These are phyloP conservation scores for Chromis chromis DNA, from an alignment of 2,797 vertebrate genomes.

Conservation along the genomic window DNA sequence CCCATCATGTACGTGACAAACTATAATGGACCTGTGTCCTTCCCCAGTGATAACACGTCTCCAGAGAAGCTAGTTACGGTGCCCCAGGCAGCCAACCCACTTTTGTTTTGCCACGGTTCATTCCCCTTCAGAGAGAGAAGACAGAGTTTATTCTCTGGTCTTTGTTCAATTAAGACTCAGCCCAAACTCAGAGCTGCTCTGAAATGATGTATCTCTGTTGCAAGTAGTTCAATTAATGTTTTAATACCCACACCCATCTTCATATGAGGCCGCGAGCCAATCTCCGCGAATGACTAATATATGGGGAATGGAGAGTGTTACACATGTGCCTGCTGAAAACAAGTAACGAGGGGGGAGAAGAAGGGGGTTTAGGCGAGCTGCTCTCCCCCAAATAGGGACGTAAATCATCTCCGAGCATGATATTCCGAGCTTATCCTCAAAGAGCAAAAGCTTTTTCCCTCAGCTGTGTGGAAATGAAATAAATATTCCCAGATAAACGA, in stretches of 20 bases:
- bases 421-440: slow-evolving; percentile 68
- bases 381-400: slow-evolving; percentile 71
- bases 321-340: slow-evolving; percentile 65
- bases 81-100: slow-evolving; percentile 81
- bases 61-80: slow-evolving; percentile 76
- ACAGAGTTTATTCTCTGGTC: slow-evolving; percentile 86
- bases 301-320: slow-evolving; percentile 49
- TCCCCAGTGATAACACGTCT: slow-evolving; percentile 28
- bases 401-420: slow-evolving; percentile 77
- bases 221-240: slow-evolving; percentile 77
- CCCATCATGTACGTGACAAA: slow-evolving; percentile 42
- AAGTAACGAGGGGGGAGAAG: slow-evolving; percentile 37
- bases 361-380: slow-evolving; percentile 56
- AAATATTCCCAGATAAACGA: slow-evolving; percentile 77
- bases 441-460: slow-evolving; percentile 62
- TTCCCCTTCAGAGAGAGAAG: slow-evolving; percentile 81
- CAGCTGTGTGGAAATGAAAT: slow-evolving; percentile 71
- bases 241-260: slow-evolving; percentile 69
- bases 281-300: slow-evolving; percentile 74
- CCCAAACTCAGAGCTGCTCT: slow-evolving; percentile 57
- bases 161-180: slow-evolving; percentile 83
- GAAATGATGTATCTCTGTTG: slow-evolving; percentile 57
- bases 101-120: slow-evolving; percentile 86
- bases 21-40: slow-evolving; percentile 36
- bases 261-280: slow-evolving; percentile 63